Evolutionary conservation across 2,797 vertebrate species (phyloP), one percentile per base, ranked within the genome.

Genomic region (Xiphorhynchus erythropygius): DNA sequence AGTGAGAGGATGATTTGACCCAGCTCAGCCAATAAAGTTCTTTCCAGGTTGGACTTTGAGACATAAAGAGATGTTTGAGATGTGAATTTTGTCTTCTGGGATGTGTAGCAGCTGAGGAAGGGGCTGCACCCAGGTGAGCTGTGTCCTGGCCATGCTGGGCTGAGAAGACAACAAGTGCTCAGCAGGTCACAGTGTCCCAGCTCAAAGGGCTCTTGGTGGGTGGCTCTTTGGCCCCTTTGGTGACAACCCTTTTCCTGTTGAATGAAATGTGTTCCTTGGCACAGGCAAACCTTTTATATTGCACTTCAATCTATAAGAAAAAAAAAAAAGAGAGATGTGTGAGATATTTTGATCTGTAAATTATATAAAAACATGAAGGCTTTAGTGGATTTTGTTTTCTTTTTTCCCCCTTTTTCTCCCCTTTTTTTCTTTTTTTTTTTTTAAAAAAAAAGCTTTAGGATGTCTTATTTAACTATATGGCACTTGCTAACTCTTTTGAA

Each of bases 311-410:
- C 49, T 59, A 33, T 9, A 46, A 33, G 6, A 10, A 22, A 39
- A 33, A 18, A 47, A 39, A 22, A 53, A n/a, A 39, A 41, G 16
- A 35, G 15, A 1, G 5, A 1, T 4, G 7, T 8, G 5, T 18
- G 37, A 57, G 13, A 5, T 12, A 57, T 57, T 90, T 78, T 64
- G 32, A 59, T 83, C 42, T 47, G 7, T 18, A 39, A 73, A 69
- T 71, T 0, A 33, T 41, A 35, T 25, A 78, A 57, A 81, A 53
- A 1, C 11, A 7, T 16, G 19, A 22, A 13, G 4, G 7, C 13
- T 32, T 47, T 11, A 3, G 8, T 3, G 2, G 1, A 1, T 7
- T 9, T 10, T 3, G 2, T 14, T 11, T 23, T 37, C 11, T 5
- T 5, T 12, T 8, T 27, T 46, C 18, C 4, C 42, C 7, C 7